phyloP scores from a whole-genome alignment of 2,113 vertebrate species.

The Channa argus region DNA sequence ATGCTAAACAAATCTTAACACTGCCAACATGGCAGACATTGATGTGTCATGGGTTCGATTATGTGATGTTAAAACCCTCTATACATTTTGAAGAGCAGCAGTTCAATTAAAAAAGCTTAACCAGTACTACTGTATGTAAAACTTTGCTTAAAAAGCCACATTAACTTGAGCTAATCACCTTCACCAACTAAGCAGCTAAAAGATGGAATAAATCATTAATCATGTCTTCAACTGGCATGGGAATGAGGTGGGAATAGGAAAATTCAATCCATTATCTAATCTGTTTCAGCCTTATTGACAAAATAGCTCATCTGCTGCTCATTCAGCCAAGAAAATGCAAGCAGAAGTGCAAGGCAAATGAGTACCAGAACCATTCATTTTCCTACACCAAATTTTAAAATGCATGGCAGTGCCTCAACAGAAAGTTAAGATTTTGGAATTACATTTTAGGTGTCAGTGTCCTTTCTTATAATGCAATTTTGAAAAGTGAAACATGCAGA shows the following conservation, averaged over 20 bases:
- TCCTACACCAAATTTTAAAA: conserved; percentile 36
- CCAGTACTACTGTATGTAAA: not conserved
- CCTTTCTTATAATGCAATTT: conserved; percentile 32
- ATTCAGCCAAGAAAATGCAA: conserved; percentile 48
- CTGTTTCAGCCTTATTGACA: conserved; percentile 49
- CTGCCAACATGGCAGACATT: no score
- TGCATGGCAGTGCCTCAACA: conserved; percentile 46
- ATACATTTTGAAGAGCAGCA: no score
- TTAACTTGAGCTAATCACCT: not conserved
- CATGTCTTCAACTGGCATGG: conserved; percentile 4
- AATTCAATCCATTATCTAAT: conserved; percentile 33
- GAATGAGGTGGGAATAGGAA: conserved; percentile 12
- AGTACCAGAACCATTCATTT: conserved; percentile 38
- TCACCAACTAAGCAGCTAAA: not conserved
- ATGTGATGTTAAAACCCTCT: no score
- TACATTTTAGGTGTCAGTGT: conserved; percentile 40
- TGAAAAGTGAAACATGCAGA: conserved; percentile 41
- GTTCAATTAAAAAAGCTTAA: not conserved
- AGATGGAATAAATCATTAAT: not conserved
- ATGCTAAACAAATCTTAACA: no score
- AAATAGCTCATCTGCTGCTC: conserved; percentile 56
- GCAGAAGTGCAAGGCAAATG: conserved; percentile 32
- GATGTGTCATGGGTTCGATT: no score
- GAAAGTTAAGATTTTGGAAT: conserved; percentile 33
- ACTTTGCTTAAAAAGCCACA: not conserved